Evolutionary conservation across 2,888 invertebrate species (phyloP).

Genomic region (Gnatocerus cornutus): DNA sequence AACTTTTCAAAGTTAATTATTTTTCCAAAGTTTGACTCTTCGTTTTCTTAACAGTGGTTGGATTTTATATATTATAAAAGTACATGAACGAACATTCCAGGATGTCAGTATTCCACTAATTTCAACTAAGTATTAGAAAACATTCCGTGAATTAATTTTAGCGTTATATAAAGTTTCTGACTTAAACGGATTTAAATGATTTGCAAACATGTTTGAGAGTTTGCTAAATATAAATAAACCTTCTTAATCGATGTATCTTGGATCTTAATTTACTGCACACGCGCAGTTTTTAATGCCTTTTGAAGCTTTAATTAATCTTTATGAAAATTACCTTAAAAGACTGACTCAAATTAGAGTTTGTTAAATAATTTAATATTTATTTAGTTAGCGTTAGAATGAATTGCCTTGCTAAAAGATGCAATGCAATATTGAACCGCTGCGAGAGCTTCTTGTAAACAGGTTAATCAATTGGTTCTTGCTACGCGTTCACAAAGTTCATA

Average conservation of each 20-base stretch:
- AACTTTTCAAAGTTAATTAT: neutral
- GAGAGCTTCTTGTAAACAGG: neutral
- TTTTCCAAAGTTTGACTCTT: neutral
- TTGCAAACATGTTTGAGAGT: conserved; percentile 36
- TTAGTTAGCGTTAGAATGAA: conserved; percentile 9
- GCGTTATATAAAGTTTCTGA: conserved; percentile 20
- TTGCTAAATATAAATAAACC: conserved; percentile 41
- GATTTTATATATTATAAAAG: conserved; percentile 13
- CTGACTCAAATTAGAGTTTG: conserved; percentile 44
- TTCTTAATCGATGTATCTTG: conserved; percentile 51
- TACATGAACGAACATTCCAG: conserved; percentile 32
- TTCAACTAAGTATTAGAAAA: conserved; percentile 21
- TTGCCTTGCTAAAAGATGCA: conserved; percentile 15
- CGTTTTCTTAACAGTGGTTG: conserved; percentile 12
- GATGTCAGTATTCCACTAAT: conserved; percentile 29
- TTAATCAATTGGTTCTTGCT: neutral
- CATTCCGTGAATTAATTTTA: conserved; percentile 36
- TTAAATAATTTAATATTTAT: neutral
- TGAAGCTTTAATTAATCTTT: conserved; percentile 57
- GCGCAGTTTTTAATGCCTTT: conserved; percentile 53
- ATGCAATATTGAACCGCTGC: neutral
- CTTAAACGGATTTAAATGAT: conserved; percentile 21
- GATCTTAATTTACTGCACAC: conserved; percentile 51
- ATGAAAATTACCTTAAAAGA: conserved; percentile 50
- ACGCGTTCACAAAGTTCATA: neutral